Evolutionary conservation across 2,797 vertebrate genomes (phyloP).

Genomic region (Kryptopterus vitreolus): DNA sequence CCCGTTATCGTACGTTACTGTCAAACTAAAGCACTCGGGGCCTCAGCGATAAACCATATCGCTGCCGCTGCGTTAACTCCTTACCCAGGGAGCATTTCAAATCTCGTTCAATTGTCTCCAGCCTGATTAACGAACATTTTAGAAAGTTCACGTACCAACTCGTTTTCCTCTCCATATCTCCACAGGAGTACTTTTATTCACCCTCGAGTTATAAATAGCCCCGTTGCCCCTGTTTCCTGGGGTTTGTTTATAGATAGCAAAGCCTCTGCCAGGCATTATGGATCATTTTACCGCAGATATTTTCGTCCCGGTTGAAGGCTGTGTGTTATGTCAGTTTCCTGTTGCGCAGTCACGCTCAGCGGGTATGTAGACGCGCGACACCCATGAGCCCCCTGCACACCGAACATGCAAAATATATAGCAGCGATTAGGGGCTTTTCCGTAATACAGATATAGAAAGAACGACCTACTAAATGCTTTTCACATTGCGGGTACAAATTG

Average conservation of each 20-base stretch:
- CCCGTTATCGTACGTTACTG: not conserved
- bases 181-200: not conserved
- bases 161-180: not conserved
- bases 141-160: no score
- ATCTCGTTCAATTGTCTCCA: not conserved
- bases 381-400: not conserved
- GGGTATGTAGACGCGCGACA: not conserved
- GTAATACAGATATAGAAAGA: not conserved
- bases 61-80: not conserved
- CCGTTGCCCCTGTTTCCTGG: constrained; percentile 23
- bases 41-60: not conserved
- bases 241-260: constrained; percentile 37
- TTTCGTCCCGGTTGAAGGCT: constrained; percentile 24
- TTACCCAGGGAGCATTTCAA: not conserved
- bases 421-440: not conserved
- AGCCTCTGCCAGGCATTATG: constrained; percentile 41
- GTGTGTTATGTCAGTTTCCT: constrained; percentile 26
- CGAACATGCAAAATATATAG: not conserved
- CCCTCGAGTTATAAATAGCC: constrained; percentile 20
- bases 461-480: no score
- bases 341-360: not conserved
- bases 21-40: constrained; percentile 15
- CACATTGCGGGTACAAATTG: no score
- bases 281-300: constrained; percentile 43
- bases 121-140: no score